These are phyloP conservation scores for Gallirallus australis DNA, from an alignment of 2,797 vertebrate genomes.

Conservation along the genomic window DNA sequence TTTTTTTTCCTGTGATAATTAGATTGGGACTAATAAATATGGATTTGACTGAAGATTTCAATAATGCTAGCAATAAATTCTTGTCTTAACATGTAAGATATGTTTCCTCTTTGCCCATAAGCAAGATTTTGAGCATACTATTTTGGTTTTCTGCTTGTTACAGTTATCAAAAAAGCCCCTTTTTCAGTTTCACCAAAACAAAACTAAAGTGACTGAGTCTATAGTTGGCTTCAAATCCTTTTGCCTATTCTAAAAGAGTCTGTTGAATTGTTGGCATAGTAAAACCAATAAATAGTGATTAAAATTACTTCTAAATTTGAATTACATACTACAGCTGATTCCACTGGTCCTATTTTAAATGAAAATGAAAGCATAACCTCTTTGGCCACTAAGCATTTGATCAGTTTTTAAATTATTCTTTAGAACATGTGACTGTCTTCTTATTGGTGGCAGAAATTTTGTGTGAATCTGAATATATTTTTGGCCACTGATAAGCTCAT, in stretches of 20 bases:
- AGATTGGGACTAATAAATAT: neutral
- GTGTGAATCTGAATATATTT: neutral
- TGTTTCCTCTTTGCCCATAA: neutral
- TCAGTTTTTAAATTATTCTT: neutral
- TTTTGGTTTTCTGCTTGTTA: neutral
- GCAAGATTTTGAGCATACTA: neutral
- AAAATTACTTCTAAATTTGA: neutral
- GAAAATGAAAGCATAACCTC: neutral
- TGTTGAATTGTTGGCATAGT: neutral
- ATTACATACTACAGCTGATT: neutral
- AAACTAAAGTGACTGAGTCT: neutral
- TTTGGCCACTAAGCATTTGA: neutral
- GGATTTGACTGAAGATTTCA: neutral
- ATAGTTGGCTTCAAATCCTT: neutral
- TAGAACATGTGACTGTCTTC: neutral
- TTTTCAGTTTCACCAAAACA: neutral
- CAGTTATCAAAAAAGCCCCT: rapidly evolving
- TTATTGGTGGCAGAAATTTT: neutral
- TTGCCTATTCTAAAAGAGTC: neutral
- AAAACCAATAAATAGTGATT: neutral
- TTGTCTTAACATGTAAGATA: neutral
- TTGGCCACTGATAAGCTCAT: neutral
- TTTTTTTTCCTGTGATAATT: neutral
- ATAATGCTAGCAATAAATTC: neutral
- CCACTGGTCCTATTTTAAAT: neutral